These are phyloP conservation scores for Drosophila littoralis DNA, from an alignment of 1,140 invertebrate species.

Conservation along the genomic window DNA sequence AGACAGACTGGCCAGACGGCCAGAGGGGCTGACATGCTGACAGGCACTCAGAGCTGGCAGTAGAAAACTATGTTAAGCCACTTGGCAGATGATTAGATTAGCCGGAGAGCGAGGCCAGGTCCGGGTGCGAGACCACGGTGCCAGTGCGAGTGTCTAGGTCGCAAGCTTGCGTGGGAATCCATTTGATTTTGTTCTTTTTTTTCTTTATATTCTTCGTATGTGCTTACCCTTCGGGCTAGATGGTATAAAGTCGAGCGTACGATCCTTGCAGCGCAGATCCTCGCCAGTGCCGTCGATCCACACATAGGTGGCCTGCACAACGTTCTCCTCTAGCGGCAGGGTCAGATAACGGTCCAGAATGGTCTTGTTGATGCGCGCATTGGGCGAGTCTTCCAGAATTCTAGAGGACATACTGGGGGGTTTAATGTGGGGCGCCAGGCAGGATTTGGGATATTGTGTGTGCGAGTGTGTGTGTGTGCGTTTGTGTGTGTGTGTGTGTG, in stretches of 20 bases:
- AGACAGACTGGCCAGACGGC: background rate
- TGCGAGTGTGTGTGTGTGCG: background rate
- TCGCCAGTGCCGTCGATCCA: slow-evolving; percentile 96
- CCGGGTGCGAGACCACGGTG: background rate
- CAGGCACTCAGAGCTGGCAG: background rate
- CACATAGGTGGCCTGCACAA: slow-evolving; percentile 91
- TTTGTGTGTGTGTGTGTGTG: background rate
- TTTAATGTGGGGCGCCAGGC: slow-evolving; percentile 19
- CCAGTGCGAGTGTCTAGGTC: slow-evolving; percentile 12
- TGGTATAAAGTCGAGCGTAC: slow-evolving; percentile 90
- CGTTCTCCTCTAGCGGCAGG: slow-evolving; percentile 89
- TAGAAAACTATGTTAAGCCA: background rate
- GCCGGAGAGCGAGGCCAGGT: slow-evolving; percentile 3
- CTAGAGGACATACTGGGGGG: slow-evolving; percentile 73
- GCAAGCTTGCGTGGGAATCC: background rate
- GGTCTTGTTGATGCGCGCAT: slow-evolving; percentile 87
- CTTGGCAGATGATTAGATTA: slow-evolving; percentile 17
- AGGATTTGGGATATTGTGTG: background rate
- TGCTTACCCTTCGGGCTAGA: slow-evolving; percentile 87
- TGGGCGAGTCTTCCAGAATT: slow-evolving; percentile 85
- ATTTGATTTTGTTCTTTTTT: too few relatives aligned
- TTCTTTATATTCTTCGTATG: background rate
- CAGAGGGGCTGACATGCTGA: background rate
- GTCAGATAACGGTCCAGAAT: slow-evolving; percentile 89
- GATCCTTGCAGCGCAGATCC: slow-evolving; percentile 91